Evolutionary conservation across 2,888 invertebrate species (phyloP), one percentile per base, ranked within the genome.

Genomic region (Pocota personata): DNA sequence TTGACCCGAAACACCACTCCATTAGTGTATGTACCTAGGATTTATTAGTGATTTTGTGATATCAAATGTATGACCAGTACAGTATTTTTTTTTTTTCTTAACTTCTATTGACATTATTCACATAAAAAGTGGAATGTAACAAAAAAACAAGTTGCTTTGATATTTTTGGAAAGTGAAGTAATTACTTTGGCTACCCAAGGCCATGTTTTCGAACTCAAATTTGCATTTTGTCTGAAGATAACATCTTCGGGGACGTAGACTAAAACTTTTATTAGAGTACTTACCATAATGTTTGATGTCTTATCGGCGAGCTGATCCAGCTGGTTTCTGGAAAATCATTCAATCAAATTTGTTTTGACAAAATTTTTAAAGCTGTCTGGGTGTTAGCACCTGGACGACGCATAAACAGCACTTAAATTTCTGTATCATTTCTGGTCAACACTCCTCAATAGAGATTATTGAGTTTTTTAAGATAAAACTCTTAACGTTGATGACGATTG

Each of bases 131-230:
- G 21, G 55, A 55, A 40, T 40, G 14, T 16, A 30, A 7, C 7
- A 10, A 24, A 50, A 46, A 55, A 66, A 76, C 76, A 30, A 58
- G 66, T 67, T 69, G 48, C 19, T 14, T 43, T 43, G 40, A 57
- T 55, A 43, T 57, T 69, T 55, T 69, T 58, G 57, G 48, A 43
- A 76, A 76, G 57, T 67, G 27, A 67, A 58, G 48, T 66, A 58
- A 67, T 67, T 58, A 21, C 58, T 58, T 30, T 40, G 37, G 27
- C 27, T 37, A 58, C 21, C 21, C 75, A 76, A 76, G 75, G 76
- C 57, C 76, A 24, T 37, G 57, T 76, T 66, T 57, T 76, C 32
- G 57, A 57, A 66, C 12, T 58, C n/a, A 14, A 57, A 76, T 76
- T 76, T 76, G 76, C 67, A 76, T 76, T 37, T 67, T 50, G 19